Percentiles rank a stretch among this genome's conserved stretches.
Conservation (phyloP, 2,113 vertebrate species). For the human (Homo sapiens) region DNA sequence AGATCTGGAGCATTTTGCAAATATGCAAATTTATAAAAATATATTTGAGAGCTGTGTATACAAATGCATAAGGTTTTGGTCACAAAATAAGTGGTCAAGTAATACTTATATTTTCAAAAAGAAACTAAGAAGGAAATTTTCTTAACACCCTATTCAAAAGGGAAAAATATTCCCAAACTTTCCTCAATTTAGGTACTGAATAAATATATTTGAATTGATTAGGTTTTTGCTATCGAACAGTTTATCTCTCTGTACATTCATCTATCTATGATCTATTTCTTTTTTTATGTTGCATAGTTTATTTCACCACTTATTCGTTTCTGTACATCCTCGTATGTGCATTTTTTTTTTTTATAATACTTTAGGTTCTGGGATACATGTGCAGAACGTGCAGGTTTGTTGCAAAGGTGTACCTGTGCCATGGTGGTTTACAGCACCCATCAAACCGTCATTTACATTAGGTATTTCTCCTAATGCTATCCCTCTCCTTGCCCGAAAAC, state of each 20-base stretch:
- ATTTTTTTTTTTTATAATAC: too few species aligned
- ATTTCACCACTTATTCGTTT: too few species aligned
- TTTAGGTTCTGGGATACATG: too few species aligned
- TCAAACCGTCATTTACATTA: too few species aligned
- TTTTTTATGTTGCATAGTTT: too few species aligned
- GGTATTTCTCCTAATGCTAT: too few species aligned
- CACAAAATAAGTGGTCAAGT: not conserved
- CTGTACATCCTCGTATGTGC: too few species aligned
- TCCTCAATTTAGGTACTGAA: not conserved
- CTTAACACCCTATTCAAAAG: not conserved
- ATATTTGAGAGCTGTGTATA: not conserved
- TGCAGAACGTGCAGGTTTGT: too few species aligned
- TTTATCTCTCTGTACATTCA: not conserved
- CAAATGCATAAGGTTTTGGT: not conserved
- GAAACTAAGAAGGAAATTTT: not conserved
- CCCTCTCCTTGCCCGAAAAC: too few species aligned
- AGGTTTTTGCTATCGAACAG: not conserved
- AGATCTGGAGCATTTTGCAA: not conserved
- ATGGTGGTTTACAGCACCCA: too few species aligned
- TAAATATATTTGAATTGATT: not conserved
- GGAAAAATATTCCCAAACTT: not conserved
- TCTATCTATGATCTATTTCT: not conserved
- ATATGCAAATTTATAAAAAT: not conserved
- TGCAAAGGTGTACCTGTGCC: too few species aligned
- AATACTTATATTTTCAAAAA: not conserved